Evolutionary conservation across 2,113 vertebrate species (phyloP).

Genomic region (Megaleporinus macrocephalus): DNA sequence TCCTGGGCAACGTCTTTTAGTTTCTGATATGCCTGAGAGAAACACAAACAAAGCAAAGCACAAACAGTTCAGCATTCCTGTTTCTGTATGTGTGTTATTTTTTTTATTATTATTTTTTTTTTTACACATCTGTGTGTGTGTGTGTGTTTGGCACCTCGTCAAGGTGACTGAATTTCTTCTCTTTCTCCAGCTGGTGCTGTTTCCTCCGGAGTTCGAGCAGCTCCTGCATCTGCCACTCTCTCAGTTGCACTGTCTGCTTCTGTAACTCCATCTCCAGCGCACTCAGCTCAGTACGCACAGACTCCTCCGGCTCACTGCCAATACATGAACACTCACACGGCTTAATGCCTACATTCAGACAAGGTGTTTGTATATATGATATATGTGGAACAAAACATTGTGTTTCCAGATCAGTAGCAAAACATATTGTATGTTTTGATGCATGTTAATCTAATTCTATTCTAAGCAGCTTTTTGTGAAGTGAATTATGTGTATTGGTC

Average conservation of each 20-base stretch:
- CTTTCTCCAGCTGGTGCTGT: slow-evolving; percentile 74
- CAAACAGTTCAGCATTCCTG: not conserved
- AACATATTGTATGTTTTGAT: too few species aligned
- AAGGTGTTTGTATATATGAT: too few species aligned
- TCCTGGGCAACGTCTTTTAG: slow-evolving; percentile 79
- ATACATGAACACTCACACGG: slow-evolving; percentile 14
- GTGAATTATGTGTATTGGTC: too few species aligned
- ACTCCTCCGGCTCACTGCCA: slow-evolving; percentile 66
- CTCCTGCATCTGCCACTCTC: slow-evolving; percentile 79
- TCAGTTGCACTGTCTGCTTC: slow-evolving; percentile 71
- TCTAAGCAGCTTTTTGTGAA: too few species aligned
- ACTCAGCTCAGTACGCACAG: slow-evolving; percentile 61
- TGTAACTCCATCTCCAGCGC: slow-evolving; percentile 71
- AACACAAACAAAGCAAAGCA: slow-evolving; percentile 28
- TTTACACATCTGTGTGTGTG: not conserved
- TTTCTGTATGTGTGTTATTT: not conserved
- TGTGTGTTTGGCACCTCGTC: slow-evolving; percentile 72
- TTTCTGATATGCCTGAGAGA: slow-evolving; percentile 77
- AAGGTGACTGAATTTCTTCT: slow-evolving; percentile 74
- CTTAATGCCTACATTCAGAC: too few species aligned
- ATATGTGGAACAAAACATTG: too few species aligned
- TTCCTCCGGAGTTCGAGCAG: slow-evolving; percentile 78
- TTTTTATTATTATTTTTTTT: too few species aligned
- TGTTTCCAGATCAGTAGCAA: too few species aligned
- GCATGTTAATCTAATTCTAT: too few species aligned